Evolutionary conservation across 1,140 invertebrate genomes (phyloP), one percentile per base, ranked within the genome.

Genomic region (Platorchestia sp.): DNA sequence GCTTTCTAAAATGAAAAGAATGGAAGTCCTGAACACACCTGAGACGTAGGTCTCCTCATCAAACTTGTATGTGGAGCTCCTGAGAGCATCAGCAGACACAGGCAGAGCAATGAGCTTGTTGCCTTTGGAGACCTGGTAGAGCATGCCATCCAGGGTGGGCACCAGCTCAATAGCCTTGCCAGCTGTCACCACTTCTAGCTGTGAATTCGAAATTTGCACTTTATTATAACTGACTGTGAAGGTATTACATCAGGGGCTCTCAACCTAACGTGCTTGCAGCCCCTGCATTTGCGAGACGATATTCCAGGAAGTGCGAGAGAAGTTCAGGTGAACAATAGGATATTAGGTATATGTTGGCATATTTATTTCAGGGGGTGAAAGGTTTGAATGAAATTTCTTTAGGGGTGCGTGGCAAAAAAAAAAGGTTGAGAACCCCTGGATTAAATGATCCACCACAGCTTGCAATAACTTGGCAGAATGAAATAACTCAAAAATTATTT

Each of bases 51-150:
- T 93, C 40, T 93, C 91, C 6, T 93, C 91, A 36, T 45, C 91
- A 93, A 93, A 93, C 91, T 93, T 93, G 45, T 44, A 93, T 0
- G 91, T 45, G 41, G 91, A 93, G 10, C 36, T 45, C 91, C 44
- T 93, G 45, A 93, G 91, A 14, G 91, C 45, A 47, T 93, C 91
- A 47, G 91, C 91, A 45, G 91, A 93, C 40, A 93, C 91, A 16
- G 91, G 91, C 91, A 93, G 36, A 40, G 91, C 43, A 47, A 44
- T 93, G 40, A 93, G 43, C 36, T 93, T 93, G 43, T 93, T 44
- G 43, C 91, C 45, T 40, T 93, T 45, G 44, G 41, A n/a, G 6
- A 93, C 44, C 45, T 93, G 91, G 45, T 93, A 93, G 0, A 93
- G 45, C 91, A 93, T 93, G 3, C 91, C 91, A 93, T 93, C 91